phyloP scores from a whole-genome alignment of 2,797 vertebrate species.

The Molossus alvarezi region DNA sequence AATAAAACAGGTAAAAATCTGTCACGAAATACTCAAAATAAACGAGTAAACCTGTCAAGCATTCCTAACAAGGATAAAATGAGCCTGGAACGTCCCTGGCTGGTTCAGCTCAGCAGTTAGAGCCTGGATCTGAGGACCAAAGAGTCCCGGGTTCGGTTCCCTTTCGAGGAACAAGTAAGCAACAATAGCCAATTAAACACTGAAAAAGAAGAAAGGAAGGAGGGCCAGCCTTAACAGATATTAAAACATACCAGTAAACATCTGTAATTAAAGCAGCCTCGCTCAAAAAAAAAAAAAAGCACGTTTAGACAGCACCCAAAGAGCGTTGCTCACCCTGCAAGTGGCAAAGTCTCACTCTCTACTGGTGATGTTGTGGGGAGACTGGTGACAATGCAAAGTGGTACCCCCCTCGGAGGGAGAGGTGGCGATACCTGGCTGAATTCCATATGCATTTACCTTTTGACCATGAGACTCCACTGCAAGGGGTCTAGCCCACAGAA shows the following conservation, averaged over 20 bases:
- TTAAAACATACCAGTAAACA: not conserved
- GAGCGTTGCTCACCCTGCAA: not conserved
- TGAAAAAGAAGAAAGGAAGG: not conserved
- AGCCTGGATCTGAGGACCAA: no score
- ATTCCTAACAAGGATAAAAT: not conserved
- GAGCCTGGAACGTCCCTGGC: not conserved
- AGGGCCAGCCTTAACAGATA: not conserved
- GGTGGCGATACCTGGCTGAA: not conserved
- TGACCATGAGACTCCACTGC: not conserved
- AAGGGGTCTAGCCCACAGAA: not conserved
- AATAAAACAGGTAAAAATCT: constrained; percentile 54
- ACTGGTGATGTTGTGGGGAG: not conserved
- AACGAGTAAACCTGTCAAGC: not conserved
- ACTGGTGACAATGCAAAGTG: not conserved
- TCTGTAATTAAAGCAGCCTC: not conserved
- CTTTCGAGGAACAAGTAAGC: constrained; percentile 15
- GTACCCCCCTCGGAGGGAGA: not conserved
- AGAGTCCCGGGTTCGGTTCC: not conserved
- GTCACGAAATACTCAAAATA: constrained; percentile 14
- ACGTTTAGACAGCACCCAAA: not conserved
- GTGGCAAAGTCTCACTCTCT: not conserved
- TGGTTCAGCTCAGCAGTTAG: no score
- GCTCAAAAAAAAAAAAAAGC: not conserved
- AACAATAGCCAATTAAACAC: constrained; percentile 11
- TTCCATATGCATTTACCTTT: not conserved